Evolutionary conservation across 2,797 vertebrate genomes (phyloP).

Genomic region (Rhynchonycteris naso): DNA sequence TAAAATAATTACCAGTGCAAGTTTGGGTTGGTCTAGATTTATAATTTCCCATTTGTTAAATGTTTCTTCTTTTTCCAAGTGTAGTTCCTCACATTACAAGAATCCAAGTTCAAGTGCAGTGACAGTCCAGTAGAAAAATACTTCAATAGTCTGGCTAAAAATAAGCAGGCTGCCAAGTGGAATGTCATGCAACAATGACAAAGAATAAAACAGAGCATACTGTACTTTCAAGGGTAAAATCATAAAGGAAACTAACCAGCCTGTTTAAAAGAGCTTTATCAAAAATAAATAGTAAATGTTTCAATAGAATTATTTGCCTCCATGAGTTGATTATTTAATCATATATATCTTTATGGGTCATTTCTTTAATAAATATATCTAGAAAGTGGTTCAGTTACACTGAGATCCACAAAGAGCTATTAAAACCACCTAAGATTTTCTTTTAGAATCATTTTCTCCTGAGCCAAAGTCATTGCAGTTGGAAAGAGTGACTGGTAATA

Average conservation of each 20-base stretch:
- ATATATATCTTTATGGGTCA: neutral
- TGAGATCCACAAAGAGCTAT: conserved; percentile 27
- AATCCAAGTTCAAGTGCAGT: conserved; percentile 84
- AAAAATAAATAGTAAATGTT: conserved; percentile 57
- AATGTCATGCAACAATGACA: conserved; percentile 92
- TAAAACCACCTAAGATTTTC: neutral
- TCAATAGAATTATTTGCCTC: conserved; percentile 51
- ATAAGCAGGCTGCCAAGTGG: conserved; percentile 89
- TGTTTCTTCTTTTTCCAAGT: conserved; percentile 81
- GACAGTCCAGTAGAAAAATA: conserved; percentile 87
- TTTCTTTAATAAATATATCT: conserved; percentile 17
- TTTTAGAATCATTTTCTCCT: neutral
- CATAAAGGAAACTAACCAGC: conserved; percentile 63
- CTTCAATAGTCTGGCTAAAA: conserved; percentile 93
- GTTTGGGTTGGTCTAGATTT: conserved; percentile 98
- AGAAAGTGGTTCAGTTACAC: neutral
- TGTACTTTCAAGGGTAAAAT: conserved; percentile 67
- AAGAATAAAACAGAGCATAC: conserved; percentile 62
- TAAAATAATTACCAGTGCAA: conserved; percentile 93
- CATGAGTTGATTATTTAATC: neutral
- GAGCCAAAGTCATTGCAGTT: neutral
- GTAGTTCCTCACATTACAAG: conserved; percentile 84
- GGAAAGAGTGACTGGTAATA: neutral
- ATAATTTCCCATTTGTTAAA: conserved; percentile 95
- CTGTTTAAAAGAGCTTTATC: conserved; percentile 5